Conservation (phyloP, 1,140 invertebrate genomes). For the fruit fly (Drosophila melanogaster) region DNA sequence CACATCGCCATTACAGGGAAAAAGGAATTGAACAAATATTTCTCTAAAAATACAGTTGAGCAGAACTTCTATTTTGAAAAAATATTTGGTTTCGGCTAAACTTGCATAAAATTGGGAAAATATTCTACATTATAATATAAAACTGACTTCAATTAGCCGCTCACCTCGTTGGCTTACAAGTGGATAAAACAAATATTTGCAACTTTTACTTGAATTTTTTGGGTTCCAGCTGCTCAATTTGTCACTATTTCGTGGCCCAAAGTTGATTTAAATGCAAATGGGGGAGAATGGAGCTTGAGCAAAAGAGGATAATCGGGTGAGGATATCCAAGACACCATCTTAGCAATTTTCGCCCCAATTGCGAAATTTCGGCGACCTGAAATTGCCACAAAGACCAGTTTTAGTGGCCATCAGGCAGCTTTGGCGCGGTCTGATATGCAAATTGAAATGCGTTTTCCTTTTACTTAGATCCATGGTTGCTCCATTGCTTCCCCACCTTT, state of each 20-base stretch:
- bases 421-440: conserved; percentile 58
- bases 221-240: conserved; percentile 13
- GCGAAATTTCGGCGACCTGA: conserved; percentile 28
- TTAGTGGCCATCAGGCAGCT: conserved; percentile 38
- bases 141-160: not conserved
- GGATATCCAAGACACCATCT: conserved; percentile 20
- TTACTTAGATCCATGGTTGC: not conserved
- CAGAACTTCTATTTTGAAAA: too few species aligned
- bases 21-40: not conserved
- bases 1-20: not conserved
- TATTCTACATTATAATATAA: not conserved
- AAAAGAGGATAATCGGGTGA: conserved; percentile 31
- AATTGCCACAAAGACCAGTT: conserved; percentile 29
- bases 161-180: not conserved
- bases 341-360: conserved; percentile 31
- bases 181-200: conserved; percentile 6
- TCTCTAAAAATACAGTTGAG: not conserved
- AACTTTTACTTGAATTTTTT: conserved; percentile 2
- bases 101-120: not conserved
- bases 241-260: not conserved
- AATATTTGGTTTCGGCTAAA: not conserved
- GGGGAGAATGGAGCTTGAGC: not conserved
- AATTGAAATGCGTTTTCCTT: conserved; percentile 71
- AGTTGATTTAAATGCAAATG: conserved; percentile 76
- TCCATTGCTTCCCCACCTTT: not conserved